Evolutionary conservation across 1,140 invertebrate species (phyloP).

Genomic region (Sinella curviseta): DNA sequence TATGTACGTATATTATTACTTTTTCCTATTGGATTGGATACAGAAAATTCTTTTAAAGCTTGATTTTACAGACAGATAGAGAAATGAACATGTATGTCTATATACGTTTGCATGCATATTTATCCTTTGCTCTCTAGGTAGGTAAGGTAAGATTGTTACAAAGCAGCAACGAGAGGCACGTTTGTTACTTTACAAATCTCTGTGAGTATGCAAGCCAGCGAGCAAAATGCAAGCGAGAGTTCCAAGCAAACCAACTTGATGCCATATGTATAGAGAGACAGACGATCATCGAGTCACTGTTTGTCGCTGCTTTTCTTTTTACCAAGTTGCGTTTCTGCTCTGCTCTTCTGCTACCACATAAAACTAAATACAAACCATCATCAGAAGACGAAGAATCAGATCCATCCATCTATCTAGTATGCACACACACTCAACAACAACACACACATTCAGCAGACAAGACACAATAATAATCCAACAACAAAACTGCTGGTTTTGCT

Average conservation of each 20-base stretch:
- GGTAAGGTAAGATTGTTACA: not conserved
- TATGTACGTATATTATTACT: not conserved
- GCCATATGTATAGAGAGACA: slow-evolving; percentile 21
- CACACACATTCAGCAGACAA: not conserved
- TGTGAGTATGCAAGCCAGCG: not conserved
- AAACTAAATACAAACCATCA: not conserved
- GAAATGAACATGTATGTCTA: not conserved
- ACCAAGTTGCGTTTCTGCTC: not conserved
- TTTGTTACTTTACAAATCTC: slow-evolving; percentile 16
- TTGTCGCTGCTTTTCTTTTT: slow-evolving; percentile 26
- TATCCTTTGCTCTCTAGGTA: not conserved
- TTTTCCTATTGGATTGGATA: not conserved
- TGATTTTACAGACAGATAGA: not conserved
- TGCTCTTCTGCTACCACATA: not conserved
- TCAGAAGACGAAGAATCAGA: not conserved
- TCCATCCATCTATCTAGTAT: not conserved
- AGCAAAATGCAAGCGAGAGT: not conserved
- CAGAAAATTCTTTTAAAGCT: slow-evolving; percentile 18
- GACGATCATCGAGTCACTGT: slow-evolving; percentile 25
- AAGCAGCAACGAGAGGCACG: not conserved
- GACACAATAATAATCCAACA: slow-evolving; percentile 8
- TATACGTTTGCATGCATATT: not conserved
- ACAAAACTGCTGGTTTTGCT: slow-evolving; percentile 12
- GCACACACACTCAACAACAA: not conserved
- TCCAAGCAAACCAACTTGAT: not conserved